Conservation (phyloP, 64 coral and sea anemone genomes). For the Pachyseris speciosa region DNA sequence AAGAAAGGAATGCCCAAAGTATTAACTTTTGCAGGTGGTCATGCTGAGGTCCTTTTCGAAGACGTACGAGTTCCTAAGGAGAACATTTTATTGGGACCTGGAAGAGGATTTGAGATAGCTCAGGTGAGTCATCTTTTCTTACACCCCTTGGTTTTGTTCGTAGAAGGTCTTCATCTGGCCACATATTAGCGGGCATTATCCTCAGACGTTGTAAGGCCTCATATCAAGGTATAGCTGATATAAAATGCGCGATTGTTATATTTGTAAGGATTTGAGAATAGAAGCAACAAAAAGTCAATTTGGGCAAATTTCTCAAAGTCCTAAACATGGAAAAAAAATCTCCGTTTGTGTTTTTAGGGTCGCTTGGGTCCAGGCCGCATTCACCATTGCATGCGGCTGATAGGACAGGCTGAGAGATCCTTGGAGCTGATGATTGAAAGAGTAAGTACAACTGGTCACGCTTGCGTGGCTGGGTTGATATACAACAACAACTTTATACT, state of each 20-base stretch:
- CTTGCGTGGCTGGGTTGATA: too few relatives aligned
- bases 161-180: too few relatives aligned
- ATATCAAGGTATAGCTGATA: too few relatives aligned
- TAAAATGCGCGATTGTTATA: too few relatives aligned
- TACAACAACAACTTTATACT: too few relatives aligned
- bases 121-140: constrained; percentile 56
- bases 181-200: too few relatives aligned
- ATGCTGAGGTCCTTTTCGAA: constrained; percentile 88
- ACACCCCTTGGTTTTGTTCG: too few relatives aligned
- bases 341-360: constrained; percentile 46
- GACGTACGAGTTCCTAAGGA: constrained; percentile 92
- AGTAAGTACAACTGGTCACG: too few relatives aligned
- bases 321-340: not conserved
- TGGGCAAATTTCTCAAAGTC: not conserved
- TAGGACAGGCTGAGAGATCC: constrained; percentile 90
- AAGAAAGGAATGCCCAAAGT: not conserved
- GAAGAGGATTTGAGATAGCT: constrained; percentile 98
- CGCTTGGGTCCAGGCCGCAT: constrained; percentile 97
- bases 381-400: constrained; percentile 98
- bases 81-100: constrained; percentile 92
- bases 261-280: too few relatives aligned
- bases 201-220: too few relatives aligned
- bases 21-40: constrained; percentile 51
- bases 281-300: too few relatives aligned
- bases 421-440: constrained; percentile 91